These are phyloP conservation scores for Chloroceryle aenea DNA, from an alignment of 2,113 vertebrate genomes.

Conservation along the genomic window DNA sequence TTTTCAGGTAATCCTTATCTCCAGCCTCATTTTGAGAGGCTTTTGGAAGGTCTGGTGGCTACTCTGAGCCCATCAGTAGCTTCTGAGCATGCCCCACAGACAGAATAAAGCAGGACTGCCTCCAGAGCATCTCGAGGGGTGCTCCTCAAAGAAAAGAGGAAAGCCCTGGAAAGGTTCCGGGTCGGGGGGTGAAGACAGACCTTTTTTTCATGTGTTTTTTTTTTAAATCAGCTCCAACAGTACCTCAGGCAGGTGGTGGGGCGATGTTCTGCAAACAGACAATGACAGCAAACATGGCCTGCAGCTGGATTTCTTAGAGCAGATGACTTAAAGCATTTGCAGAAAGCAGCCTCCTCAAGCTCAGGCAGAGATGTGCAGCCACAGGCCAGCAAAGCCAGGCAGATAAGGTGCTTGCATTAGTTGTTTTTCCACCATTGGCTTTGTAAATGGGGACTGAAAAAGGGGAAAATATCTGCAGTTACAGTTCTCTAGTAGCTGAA, in stretches of 20 bases:
- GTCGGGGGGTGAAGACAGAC: neutral
- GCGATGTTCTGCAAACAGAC: no score
- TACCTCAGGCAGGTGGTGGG: no score
- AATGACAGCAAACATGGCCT: neutral
- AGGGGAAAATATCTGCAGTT: neutral
- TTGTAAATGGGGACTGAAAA: neutral
- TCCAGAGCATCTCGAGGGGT: neutral
- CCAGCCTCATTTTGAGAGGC: neutral
- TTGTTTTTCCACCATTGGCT: neutral
- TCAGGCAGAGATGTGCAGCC: neutral
- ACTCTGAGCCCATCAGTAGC: neutral
- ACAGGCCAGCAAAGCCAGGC: neutral
- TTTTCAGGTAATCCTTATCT: neutral
- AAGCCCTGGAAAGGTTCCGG: neutral
- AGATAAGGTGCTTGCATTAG: neutral
- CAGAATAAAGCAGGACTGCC: neutral
- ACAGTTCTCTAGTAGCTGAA: neutral
- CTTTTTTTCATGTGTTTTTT: neutral
- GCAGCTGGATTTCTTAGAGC: neutral
- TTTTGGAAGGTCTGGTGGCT: neutral
- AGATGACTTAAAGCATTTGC: neutral
- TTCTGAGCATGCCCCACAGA: fast-evolving
- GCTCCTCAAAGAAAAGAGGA: no score
- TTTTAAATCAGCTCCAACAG: no score
- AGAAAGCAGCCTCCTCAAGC: neutral